phyloP scores from a whole-genome alignment of 2,797 vertebrate species.

The Chromobotia macracanthus region DNA sequence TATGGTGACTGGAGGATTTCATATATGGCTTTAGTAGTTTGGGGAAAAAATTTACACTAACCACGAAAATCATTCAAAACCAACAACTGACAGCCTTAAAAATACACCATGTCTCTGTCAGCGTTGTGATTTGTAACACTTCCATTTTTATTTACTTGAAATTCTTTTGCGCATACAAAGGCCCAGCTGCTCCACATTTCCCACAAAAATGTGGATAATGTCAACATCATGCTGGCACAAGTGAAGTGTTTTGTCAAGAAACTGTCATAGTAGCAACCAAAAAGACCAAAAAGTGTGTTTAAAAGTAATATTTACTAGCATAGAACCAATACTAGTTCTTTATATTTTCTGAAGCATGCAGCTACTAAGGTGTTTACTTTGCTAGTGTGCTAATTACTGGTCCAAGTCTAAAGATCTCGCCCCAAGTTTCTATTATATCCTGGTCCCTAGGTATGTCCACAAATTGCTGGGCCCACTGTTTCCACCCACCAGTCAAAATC shows the following conservation, averaged over 20 bases:
- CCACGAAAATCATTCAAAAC: slow-evolving; percentile 46
- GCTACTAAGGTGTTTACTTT: too few species aligned
- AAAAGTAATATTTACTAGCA: too few species aligned
- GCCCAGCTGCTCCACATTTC: slow-evolving; percentile 35
- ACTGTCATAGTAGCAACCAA: slow-evolving; percentile 12
- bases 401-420: not conserved
- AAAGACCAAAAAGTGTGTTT: not conserved
- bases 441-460: not conserved
- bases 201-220: slow-evolving; percentile 53
- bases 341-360: too few species aligned
- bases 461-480: too few species aligned
- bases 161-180: slow-evolving; percentile 29
- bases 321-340: too few species aligned
- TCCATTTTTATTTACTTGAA: slow-evolving; percentile 33
- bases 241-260: slow-evolving; percentile 35
- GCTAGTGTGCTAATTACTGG: not conserved
- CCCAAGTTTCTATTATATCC: not conserved
- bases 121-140: slow-evolving; percentile 44
- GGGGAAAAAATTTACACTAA: slow-evolving; percentile 22
- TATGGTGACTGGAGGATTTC: slow-evolving; percentile 3
- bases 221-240: slow-evolving; percentile 42
- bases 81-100: slow-evolving; percentile 53
- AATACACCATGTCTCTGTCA: slow-evolving; percentile 53
- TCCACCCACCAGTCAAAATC: too few species aligned
- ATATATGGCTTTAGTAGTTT: slow-evolving; percentile 20